A percentile compares a stretch with the other conserved stretches of the same genome.
Evolutionary conservation across 1,140 invertebrate species (phyloP).

Genomic region (Aradophagus sp.): DNA sequence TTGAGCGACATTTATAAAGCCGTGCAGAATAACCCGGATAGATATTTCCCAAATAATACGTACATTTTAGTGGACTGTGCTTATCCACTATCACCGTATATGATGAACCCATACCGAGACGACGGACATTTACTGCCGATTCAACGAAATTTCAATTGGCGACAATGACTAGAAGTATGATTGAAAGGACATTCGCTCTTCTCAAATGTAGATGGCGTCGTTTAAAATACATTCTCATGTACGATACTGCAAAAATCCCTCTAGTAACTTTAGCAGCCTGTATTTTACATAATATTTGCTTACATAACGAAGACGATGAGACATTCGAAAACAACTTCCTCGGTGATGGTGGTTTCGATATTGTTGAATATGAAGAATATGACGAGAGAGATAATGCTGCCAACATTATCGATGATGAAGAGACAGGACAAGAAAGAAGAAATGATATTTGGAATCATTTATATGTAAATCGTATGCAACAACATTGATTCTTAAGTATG

Average conservation of each 20-base stretch:
- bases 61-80: not conserved
- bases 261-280: not conserved
- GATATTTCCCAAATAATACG: too few species aligned
- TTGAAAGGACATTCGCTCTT: slow-evolving; percentile 2
- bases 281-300: not conserved
- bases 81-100: not conserved
- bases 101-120: slow-evolving; percentile 1
- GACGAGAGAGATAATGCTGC: too few species aligned
- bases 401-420: too few species aligned
- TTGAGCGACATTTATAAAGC: too few species aligned
- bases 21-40: too few species aligned
- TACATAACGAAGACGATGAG: not conserved
- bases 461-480: too few species aligned
- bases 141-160: not conserved
- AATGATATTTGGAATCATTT: too few species aligned
- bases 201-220: not conserved
- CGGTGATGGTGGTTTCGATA: too few species aligned
- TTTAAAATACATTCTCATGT: not conserved
- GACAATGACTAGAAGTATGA: not conserved
- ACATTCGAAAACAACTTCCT: too few species aligned
- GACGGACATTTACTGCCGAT: not conserved
- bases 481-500: too few species aligned
- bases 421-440: too few species aligned
- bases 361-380: too few species aligned
- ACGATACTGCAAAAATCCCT: not conserved